Conservation (phyloP, 2,113 vertebrate species). For the Corythornis vintsioides region DNA sequence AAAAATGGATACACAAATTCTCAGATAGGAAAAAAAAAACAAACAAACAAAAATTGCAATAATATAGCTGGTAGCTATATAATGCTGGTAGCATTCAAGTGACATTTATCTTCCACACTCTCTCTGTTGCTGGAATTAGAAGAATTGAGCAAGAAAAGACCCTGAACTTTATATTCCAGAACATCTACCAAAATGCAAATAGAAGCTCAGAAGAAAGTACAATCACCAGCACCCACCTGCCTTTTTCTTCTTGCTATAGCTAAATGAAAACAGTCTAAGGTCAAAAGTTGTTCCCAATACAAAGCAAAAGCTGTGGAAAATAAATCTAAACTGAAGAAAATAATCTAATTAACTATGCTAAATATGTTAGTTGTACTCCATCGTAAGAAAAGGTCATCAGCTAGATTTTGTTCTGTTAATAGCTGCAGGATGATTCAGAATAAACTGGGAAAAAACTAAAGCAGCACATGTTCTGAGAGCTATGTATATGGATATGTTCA, state of each 20-base stretch:
- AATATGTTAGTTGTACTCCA: background rate
- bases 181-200: background rate
- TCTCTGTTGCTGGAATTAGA: background rate
- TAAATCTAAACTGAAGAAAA: constrained; percentile 5
- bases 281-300: background rate
- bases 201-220: background rate
- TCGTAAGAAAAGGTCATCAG: constrained; percentile 17
- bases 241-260: background rate
- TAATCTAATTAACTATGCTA: background rate
- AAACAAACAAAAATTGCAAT: background rate
- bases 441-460: background rate
- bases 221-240: background rate
- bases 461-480: background rate
- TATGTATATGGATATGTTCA: background rate
- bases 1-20: background rate
- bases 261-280: background rate
- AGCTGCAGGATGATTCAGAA: constrained; percentile 20
- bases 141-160: background rate
- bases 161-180: background rate
- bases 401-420: constrained; percentile 4
- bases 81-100: background rate
- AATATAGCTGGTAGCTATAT: background rate
- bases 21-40: background rate
- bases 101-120: background rate
- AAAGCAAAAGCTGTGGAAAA: background rate